Percentiles rank a stretch among this genome's conserved stretches.
Conservation (phyloP, 2,113 vertebrate species). For the Oncorhynchus clarkii region DNA sequence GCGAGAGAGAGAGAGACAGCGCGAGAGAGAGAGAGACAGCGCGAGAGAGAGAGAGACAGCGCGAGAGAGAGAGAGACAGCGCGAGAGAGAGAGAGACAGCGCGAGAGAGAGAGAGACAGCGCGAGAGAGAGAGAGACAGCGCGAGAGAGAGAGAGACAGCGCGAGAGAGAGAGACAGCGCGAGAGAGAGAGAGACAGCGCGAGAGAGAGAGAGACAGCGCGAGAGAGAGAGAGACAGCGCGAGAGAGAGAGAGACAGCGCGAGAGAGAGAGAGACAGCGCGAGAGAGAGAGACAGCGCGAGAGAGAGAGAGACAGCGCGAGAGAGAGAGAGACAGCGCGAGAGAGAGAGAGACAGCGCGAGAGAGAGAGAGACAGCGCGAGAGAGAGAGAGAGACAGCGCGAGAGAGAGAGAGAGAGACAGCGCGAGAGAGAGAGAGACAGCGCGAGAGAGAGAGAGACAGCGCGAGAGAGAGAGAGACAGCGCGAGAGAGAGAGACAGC, state of each 20-base stretch:
- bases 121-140: not conserved
- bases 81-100: too few species aligned
- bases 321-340: not conserved
- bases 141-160: not conserved
- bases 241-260: not conserved
- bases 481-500: not conserved
- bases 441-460: not conserved
- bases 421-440: not conserved
- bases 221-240: not conserved
- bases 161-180: not conserved
- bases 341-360: not conserved
- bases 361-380: not conserved
- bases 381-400: too few species aligned
- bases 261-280: not conserved
- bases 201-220: too few species aligned
- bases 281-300: too few species aligned
- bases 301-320: too few species aligned
- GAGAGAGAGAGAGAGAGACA: too few species aligned
- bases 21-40: not conserved
- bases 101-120: too few species aligned
- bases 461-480: too few species aligned
- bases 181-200: too few species aligned
- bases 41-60: not conserved
- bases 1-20: too few species aligned
- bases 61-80: not conserved